Base-by-base conservation (phyloP, 2,113 vertebrate species). In the Phylloscopus trochiloides region DNA sequence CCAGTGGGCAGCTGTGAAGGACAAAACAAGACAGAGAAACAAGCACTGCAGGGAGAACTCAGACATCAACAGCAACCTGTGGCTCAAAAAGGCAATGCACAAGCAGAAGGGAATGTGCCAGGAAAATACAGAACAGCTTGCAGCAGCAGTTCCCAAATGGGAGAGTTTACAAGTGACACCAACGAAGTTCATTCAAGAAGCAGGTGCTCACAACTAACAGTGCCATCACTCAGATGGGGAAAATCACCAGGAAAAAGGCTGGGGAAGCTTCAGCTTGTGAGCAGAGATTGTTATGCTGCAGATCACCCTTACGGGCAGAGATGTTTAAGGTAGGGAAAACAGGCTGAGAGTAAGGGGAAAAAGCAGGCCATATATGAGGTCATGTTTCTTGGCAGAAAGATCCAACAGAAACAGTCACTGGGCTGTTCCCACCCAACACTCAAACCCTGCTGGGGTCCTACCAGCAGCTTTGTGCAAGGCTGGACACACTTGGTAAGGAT, bases 1-100 rank as follows among this genome's bases (percentile, higher is more conserved):
- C 96, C 97, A 71, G 94, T 90, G 9, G 99, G 98, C 74, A 99
- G 96, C 99, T 99, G 93, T 19, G 51, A 67, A 91, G 93, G 10
- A 81, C 12, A 38, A 71, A 25, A 48, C 10, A 28, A 21, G 4
- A 24, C 17, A 80, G 31, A 40, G 50, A 58, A 59, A 68, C 17
- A 50, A 29, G 10, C 43, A 29, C 0, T 36, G 32, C 22, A 68
- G 21, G 15, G 61, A 75, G 45, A 87, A 81, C 50, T 50, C 1
- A 0, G 54, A 48, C 25, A 58, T 43, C 17, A 86, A 63, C 57
- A 81, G 70, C 31, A 78, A 51, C 6, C 32, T 16, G 10, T 2
- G 7, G 45, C 51, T 94, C 50, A 47, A 73, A 67, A 85, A 68
- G 54, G 28, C 52, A 76, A 45, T 1, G 1, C 22, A 38, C 14